phyloP scores from a whole-genome alignment of 2,797 vertebrate species.

The Danio aesculapii region DNA sequence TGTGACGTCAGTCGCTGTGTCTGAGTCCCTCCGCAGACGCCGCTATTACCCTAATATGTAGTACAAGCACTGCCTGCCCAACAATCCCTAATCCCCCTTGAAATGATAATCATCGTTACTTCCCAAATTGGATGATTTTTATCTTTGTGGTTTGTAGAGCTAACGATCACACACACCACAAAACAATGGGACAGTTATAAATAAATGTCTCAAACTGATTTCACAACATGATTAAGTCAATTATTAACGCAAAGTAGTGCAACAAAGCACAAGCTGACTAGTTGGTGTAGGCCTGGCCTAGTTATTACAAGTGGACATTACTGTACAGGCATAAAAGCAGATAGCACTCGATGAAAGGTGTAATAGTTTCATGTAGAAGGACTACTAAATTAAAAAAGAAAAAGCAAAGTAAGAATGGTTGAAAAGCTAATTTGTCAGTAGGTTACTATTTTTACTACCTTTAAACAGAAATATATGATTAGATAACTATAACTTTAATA shows the following conservation, averaged over 20 bases:
- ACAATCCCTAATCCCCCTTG: not conserved
- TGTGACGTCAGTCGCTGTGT: slow-evolving; percentile 1
- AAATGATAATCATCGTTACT: slow-evolving; percentile 18
- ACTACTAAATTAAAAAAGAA: not conserved
- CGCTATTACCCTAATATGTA: slow-evolving; percentile 16
- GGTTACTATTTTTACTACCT: not conserved
- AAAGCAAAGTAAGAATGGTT: not conserved
- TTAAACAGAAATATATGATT: no score
- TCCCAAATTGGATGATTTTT: slow-evolving; percentile 22
- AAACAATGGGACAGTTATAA: slow-evolving; percentile 61
- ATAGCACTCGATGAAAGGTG: slow-evolving; percentile 14
- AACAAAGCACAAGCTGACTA: slow-evolving; percentile 30
- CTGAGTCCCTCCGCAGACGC: not conserved
- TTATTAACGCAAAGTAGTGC: slow-evolving; percentile 56
- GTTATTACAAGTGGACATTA: slow-evolving; percentile 10
- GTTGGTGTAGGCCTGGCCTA: slow-evolving; percentile 19
- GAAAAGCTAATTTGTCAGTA: not conserved
- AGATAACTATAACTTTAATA: not conserved
- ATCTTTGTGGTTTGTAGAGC: not conserved
- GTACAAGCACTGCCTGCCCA: not conserved
- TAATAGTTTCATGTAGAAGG: not conserved
- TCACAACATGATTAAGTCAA: slow-evolving; percentile 56
- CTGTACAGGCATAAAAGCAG: slow-evolving; percentile 24
- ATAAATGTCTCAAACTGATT: slow-evolving; percentile 58
- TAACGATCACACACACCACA: slow-evolving; percentile 29